Evolutionary conservation across 2,888 invertebrate genomes (phyloP).

Genomic region (Chesias legatella): DNA sequence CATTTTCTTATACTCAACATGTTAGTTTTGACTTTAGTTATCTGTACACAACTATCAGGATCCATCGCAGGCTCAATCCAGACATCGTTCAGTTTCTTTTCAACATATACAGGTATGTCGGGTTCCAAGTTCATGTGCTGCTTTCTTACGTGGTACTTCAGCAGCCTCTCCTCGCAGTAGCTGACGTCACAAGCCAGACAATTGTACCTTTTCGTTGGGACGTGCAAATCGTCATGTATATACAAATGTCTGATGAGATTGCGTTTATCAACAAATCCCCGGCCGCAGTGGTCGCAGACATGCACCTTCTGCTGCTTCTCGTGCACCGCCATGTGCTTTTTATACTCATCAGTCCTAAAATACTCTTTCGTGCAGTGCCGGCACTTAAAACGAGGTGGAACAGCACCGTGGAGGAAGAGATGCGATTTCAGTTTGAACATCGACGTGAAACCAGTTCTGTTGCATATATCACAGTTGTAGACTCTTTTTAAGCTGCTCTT

Average conservation of each 20-base stretch:
- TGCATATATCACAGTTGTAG: slow-evolving; percentile 43
- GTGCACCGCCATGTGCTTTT: slow-evolving; percentile 42
- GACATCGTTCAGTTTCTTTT: slow-evolving; percentile 51
- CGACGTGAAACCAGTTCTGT: slow-evolving; percentile 40
- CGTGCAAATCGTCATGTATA: slow-evolving; percentile 47
- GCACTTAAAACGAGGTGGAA: slow-evolving; percentile 47
- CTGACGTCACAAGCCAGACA: slow-evolving; percentile 48
- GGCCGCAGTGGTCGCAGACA: slow-evolving; percentile 54
- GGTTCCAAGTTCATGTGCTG: slow-evolving; percentile 48
- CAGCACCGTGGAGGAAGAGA: slow-evolving; percentile 47
- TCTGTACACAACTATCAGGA: slow-evolving; percentile 48
- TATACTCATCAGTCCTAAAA: slow-evolving; percentile 48
- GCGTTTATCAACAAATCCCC: slow-evolving; percentile 49
- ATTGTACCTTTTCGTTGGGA: slow-evolving; percentile 26
- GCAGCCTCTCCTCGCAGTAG: slow-evolving; percentile 52
- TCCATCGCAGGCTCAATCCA: slow-evolving; percentile 55
- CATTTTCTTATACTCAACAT: slow-evolving; percentile 49
- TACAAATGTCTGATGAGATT: slow-evolving; percentile 50
- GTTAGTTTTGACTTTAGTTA: slow-evolving; percentile 59
- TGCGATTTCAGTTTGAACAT: slow-evolving; percentile 40
- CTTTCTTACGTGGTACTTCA: slow-evolving; percentile 53
- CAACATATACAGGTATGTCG: slow-evolving; percentile 26
- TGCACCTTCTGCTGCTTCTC: slow-evolving; percentile 31
- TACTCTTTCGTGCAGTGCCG: slow-evolving; percentile 45
- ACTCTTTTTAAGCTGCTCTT: slow-evolving; percentile 26